These are phyloP conservation scores for Eupeodes latifasciatus DNA, from an alignment of 2,888 invertebrate species.

Conservation along the genomic window DNA sequence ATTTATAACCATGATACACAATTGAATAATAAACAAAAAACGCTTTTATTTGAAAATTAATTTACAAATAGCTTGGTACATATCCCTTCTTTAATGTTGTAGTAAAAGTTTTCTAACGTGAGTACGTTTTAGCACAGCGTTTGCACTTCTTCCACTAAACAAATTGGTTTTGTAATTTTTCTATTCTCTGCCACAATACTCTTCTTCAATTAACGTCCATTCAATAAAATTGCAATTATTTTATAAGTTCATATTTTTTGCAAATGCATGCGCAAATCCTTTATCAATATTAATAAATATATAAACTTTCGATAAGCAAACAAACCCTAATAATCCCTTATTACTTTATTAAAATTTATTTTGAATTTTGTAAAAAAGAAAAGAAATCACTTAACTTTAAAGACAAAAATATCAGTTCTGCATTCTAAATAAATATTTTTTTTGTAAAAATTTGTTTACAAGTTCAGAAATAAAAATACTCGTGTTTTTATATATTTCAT, in stretches of 20 bases:
- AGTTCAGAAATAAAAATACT: slow-evolving; percentile 51
- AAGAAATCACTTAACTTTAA: neutral
- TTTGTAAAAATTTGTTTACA: slow-evolving; percentile 10
- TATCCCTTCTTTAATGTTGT: too few species aligned
- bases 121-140: neutral
- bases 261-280: slow-evolving; percentile 60
- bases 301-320: neutral
- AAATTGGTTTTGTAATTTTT: neutral
- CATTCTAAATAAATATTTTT: slow-evolving; percentile 45
- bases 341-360: slow-evolving; percentile 23
- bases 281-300: slow-evolving; percentile 24
- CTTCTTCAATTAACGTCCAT: slow-evolving; percentile 34
- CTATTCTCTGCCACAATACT: slow-evolving; percentile 1
- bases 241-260: slow-evolving; percentile 72
- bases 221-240: slow-evolving; percentile 25
- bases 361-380: neutral
- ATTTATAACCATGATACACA: too few species aligned
- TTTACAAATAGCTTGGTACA: too few species aligned
- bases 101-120: neutral
- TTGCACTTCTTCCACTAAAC: neutral
- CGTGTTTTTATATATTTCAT: slow-evolving; percentile 36
- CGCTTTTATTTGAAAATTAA: too few species aligned
- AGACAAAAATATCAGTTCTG: slow-evolving; percentile 40
- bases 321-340: slow-evolving; percentile 14
- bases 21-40: too few species aligned